Conservation (phyloP, 2,888 invertebrate species). For the Isotomurus palustris region DNA sequence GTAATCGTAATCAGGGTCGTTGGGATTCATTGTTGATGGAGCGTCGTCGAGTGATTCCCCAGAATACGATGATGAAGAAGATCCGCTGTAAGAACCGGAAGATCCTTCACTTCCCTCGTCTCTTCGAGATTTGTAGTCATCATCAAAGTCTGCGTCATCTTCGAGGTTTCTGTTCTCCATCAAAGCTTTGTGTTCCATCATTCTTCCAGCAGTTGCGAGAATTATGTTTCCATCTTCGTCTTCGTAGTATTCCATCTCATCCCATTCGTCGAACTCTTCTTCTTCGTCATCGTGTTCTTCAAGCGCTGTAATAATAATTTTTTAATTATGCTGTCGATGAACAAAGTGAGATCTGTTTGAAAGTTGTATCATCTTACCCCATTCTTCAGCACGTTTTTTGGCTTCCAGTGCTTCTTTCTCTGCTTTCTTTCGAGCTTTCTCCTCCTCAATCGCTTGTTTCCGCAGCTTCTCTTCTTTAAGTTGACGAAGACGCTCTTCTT, state of each 20-base stretch:
- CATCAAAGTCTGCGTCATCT: background rate
- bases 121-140: background rate
- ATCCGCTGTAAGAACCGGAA: too few species aligned
- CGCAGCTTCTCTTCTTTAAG: slow-evolving; percentile 15
- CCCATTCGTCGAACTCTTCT: slow-evolving; percentile 16
- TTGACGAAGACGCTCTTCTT: slow-evolving; percentile 7
- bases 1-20: slow-evolving; percentile 3
- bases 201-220: slow-evolving; percentile 22
- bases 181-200: slow-evolving; percentile 29
- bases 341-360: too few species aligned
- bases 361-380: background rate
- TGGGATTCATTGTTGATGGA: too few species aligned
- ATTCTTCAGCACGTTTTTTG: background rate
- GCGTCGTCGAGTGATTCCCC: too few species aligned
- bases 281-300: slow-evolving; percentile 10
- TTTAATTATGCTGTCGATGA: too few species aligned
- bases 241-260: slow-evolving; percentile 28
- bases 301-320: too few species aligned
- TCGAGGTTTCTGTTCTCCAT: slow-evolving; percentile 21
- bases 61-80: too few species aligned
- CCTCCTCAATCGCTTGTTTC: slow-evolving; percentile 15
- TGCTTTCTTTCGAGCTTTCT: slow-evolving; percentile 12
- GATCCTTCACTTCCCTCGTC: background rate
- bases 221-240: slow-evolving; percentile 30
- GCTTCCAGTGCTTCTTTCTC: background rate